These are phyloP conservation scores for Dermatemys mawii DNA, from an alignment of 2,113 vertebrate species.

Conservation along the genomic window DNA sequence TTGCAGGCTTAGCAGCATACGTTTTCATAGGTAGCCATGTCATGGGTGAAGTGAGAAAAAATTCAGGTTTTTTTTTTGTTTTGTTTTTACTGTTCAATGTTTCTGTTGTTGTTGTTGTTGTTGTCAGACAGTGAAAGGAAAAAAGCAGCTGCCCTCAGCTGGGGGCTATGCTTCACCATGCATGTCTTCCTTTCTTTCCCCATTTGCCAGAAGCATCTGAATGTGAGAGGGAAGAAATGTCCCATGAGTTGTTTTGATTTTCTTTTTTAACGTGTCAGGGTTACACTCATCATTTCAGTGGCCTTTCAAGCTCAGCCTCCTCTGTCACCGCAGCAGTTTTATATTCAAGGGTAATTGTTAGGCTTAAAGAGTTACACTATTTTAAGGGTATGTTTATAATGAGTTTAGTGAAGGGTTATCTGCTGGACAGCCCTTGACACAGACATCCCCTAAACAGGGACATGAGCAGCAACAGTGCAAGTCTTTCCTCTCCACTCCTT, in stretches of 20 bases:
- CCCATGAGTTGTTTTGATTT: background rate
- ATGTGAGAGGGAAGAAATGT: background rate
- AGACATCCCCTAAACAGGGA: background rate
- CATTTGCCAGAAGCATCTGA: background rate
- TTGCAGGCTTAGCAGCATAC: background rate
- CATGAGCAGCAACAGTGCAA: background rate
- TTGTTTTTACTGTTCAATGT: background rate
- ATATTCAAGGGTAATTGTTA: too few species aligned
- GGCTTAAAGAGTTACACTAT: too few species aligned
- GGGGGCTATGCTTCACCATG: background rate
- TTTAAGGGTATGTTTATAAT: too few species aligned
- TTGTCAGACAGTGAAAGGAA: background rate
- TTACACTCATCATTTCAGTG: background rate
- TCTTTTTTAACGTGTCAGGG: background rate
- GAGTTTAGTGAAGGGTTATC: background rate
- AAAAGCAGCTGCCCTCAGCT: background rate
- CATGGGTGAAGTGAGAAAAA: background rate
- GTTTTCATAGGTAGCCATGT: rapidly evolving
- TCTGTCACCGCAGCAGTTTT: background rate
- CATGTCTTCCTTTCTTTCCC: background rate
- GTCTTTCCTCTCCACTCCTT: background rate
- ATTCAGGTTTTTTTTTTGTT: background rate
- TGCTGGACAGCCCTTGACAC: too few species aligned
- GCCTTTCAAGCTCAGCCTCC: background rate
- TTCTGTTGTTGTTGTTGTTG: background rate